Conservation (phyloP, 1,140 invertebrate species). For the Ylistrum balloti region DNA sequence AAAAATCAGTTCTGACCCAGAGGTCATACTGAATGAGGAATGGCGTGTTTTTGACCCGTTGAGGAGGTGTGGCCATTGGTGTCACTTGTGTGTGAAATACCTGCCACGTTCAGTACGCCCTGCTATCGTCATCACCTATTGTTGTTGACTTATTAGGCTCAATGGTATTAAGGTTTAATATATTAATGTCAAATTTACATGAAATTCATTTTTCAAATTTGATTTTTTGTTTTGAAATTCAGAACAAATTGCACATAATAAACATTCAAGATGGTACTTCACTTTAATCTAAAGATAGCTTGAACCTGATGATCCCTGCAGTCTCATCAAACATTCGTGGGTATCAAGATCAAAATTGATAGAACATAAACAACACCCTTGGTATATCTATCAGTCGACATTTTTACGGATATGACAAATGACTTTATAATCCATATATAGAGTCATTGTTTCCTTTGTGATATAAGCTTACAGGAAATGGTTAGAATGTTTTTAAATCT, state of each 20-base stretch:
- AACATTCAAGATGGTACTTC: neutral
- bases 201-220: neutral
- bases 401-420: conserved; percentile 26
- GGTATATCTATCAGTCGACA: too few species aligned
- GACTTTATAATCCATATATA: neutral
- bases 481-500: neutral
- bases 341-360: too few species aligned
- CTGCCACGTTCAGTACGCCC: neutral
- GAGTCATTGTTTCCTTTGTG: neutral
- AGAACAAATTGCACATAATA: neutral
- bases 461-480: neutral
- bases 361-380: neutral
- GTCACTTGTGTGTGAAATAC: neutral
- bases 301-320: too few species aligned
- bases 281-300: too few species aligned
- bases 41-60: neutral
- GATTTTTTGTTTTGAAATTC: neutral
- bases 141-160: neutral
- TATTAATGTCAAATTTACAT: neutral
- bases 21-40: neutral
- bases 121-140: conserved; percentile 27
- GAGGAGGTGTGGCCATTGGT: neutral
- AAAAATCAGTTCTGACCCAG: neutral
- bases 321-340: too few species aligned
- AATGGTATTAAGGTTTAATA: neutral